Conservation (phyloP, 2,113 vertebrate genomes). For the Rhinolophus sinicus region DNA sequence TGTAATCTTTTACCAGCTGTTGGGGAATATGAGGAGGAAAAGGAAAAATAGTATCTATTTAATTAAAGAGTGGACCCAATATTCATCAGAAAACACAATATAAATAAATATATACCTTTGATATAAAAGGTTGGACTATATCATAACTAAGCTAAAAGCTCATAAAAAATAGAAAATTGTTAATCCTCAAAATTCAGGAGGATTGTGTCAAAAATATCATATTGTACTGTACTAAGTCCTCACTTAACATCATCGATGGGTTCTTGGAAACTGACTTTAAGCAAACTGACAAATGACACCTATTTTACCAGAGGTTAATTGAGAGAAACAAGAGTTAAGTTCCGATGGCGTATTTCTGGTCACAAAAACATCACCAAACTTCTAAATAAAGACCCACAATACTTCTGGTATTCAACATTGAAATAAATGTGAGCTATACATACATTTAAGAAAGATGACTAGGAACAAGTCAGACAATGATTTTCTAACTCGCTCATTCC, state of each 20-base stretch:
- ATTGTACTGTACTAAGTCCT: not conserved
- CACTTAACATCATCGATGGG: not conserved
- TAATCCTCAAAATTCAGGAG: conserved; percentile 1
- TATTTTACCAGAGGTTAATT: not conserved
- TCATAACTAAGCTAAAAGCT: not conserved
- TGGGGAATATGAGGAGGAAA: not conserved
- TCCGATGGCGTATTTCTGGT: not conserved
- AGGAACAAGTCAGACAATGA: not conserved
- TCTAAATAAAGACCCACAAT: not conserved
- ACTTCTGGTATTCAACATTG: not conserved
- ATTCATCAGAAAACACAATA: not conserved
- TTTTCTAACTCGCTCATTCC: not conserved
- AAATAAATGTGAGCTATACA: not conserved
- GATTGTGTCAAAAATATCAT: not conserved
- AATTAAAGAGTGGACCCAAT: not conserved
- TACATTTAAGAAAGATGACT: not conserved
- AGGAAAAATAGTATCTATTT: not conserved
- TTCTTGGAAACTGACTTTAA: not conserved
- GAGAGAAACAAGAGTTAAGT: not conserved
- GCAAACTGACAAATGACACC: not conserved
- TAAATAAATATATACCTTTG: not conserved
- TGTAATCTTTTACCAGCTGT: not conserved
- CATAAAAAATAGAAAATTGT: not conserved
- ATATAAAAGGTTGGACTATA: not conserved
- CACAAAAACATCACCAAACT: not conserved